Conservation (phyloP, 2,888 invertebrate species). For the Lacanobia oleracea region DNA sequence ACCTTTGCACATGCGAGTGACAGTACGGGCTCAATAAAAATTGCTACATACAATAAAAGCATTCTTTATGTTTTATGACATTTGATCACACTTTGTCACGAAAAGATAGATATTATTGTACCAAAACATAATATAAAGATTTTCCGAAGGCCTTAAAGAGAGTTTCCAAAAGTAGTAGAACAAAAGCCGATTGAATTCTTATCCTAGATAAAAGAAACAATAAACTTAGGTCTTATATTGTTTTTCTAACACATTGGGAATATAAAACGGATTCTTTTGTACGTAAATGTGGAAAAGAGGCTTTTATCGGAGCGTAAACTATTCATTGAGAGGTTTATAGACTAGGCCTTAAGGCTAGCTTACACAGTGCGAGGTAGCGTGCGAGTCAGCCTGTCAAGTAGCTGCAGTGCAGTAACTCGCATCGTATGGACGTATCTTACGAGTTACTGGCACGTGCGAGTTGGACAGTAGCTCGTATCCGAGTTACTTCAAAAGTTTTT, state of each 20-base stretch:
- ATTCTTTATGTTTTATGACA: too few species aligned
- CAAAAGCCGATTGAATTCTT: slow-evolving; percentile 39
- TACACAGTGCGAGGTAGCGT: too few species aligned
- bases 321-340: neutral
- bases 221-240: slow-evolving; percentile 18
- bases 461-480: too few species aligned
- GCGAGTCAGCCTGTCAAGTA: too few species aligned
- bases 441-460: too few species aligned
- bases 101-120: neutral
- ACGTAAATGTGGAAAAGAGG: slow-evolving; percentile 12
- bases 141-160: neutral
- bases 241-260: slow-evolving; percentile 25
- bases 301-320: slow-evolving; percentile 2
- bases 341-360: neutral
- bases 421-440: too few species aligned
- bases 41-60: too few species aligned
- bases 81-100: neutral
- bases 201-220: slow-evolving; percentile 20
- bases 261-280: slow-evolving; percentile 24
- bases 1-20: too few species aligned
- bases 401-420: too few species aligned
- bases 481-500: too few species aligned
- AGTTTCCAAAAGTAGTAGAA: slow-evolving; percentile 2
- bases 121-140: neutral
- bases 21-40: too few species aligned